Conservation (phyloP, 2,113 vertebrate genomes). For the Callocephalon fimbriatum region DNA sequence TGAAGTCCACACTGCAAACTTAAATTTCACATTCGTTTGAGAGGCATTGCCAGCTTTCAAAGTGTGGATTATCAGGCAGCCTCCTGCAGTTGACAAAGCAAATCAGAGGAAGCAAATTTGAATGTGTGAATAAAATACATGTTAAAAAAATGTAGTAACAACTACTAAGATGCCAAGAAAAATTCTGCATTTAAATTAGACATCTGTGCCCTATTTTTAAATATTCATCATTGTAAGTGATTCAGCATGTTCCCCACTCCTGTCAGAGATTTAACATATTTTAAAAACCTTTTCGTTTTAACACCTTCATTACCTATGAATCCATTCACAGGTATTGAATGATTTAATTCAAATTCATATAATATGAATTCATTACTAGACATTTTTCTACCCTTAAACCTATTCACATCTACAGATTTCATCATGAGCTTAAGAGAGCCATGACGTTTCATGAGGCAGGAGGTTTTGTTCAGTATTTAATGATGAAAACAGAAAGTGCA, state of each 20-base stretch:
- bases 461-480: background rate
- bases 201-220: constrained; percentile 83
- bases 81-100: constrained; percentile 77
- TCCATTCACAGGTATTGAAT: background rate
- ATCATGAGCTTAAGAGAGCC: background rate
- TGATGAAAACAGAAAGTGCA: background rate
- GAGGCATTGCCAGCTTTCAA: constrained; percentile 47
- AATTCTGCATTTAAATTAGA: constrained; percentile 81
- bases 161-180: constrained; percentile 80
- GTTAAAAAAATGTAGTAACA: constrained; percentile 78
- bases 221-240: constrained; percentile 73
- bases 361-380: constrained; percentile 15
- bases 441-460: background rate
- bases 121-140: constrained; percentile 80
- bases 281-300: constrained; percentile 68
- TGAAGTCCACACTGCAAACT: constrained; percentile 19
- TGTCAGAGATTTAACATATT: constrained; percentile 69
- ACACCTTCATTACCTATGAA: constrained; percentile 64
- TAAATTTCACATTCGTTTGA: constrained; percentile 45
- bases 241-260: constrained; percentile 74
- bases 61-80: constrained; percentile 64
- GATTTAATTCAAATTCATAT: background rate
- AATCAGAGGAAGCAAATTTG: constrained; percentile 76
- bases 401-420: background rate
- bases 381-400: background rate